These are phyloP conservation scores for Chascanopsetta lugubris DNA, from an alignment of 2,113 vertebrate genomes.

Conservation along the genomic window DNA sequence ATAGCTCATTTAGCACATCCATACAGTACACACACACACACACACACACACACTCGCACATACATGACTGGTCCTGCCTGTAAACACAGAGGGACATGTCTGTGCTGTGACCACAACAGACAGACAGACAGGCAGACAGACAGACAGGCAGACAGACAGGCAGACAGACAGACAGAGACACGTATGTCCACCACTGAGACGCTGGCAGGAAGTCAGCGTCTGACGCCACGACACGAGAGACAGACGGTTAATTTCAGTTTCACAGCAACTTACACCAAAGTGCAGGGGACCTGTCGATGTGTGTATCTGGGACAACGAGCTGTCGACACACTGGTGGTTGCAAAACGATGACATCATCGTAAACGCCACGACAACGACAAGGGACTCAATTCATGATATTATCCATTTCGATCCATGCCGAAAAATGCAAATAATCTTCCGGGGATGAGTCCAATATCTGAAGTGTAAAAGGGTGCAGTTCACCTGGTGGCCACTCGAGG, in stretches of 20 bases:
- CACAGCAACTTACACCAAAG: background rate
- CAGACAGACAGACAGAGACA: constrained; percentile 3
- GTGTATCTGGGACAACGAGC: background rate
- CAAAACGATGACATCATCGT: constrained; percentile 1
- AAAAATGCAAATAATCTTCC: too few relatives aligned
- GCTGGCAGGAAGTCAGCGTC: background rate
- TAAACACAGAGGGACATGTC: constrained; percentile 46
- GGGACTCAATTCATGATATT: too few relatives aligned
- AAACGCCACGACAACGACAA: too few relatives aligned
- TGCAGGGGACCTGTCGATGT: background rate
- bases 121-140: too few relatives aligned
- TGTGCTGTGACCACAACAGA: constrained; percentile 10
- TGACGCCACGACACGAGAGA: background rate
- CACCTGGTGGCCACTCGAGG: too few relatives aligned
- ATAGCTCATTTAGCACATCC: constrained; percentile 55
- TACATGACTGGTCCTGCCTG: constrained; percentile 23
- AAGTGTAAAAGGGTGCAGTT: too few relatives aligned
- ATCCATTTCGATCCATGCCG: too few relatives aligned
- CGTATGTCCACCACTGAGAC: background rate
- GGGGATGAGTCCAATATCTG: too few relatives aligned
- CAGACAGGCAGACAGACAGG: too few relatives aligned
- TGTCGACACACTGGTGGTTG: too few relatives aligned
- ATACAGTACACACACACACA: background rate
- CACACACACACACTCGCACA: background rate
- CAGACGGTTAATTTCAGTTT: background rate